Evolutionary conservation across 1,140 invertebrate species (phyloP).

Genomic region (Gryon sp.): DNA sequence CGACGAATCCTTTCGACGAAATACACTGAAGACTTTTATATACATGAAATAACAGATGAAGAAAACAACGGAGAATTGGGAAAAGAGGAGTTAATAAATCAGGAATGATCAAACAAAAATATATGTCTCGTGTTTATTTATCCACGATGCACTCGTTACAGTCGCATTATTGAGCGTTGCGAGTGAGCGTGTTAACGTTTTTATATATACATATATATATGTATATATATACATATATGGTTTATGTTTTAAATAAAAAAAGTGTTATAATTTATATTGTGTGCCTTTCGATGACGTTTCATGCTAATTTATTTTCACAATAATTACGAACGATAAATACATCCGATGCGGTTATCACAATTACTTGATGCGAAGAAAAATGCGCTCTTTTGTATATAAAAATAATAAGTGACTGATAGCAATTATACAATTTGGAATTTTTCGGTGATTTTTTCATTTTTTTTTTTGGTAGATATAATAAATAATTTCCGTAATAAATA

Average conservation of each 20-base stretch:
- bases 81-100: conserved; percentile 9
- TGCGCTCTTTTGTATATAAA: conserved; percentile 37
- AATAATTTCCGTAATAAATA: too few relatives aligned
- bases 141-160: conserved; percentile 38
- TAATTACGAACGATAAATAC: conserved; percentile 17
- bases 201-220: conserved; percentile 14
- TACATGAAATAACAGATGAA: conserved; percentile 7
- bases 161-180: conserved; percentile 18
- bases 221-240: conserved; percentile 68
- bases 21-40: background rate
- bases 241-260: conserved; percentile 67
- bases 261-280: conserved; percentile 69
- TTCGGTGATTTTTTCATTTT: background rate
- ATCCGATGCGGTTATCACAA: conserved; percentile 42
- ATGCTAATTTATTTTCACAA: conserved; percentile 31
- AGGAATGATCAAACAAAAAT: conserved; percentile 16
- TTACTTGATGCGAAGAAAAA: conserved; percentile 11
- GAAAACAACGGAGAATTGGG: conserved; percentile 11
- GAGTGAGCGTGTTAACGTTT: conserved; percentile 47
- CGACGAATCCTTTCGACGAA: conserved; percentile 76
- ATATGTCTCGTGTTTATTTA: conserved; percentile 55
- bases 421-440: conserved; percentile 8
- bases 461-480: too few relatives aligned
- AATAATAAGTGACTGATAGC: conserved; percentile 1
- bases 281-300: conserved; percentile 46